These are phyloP conservation scores for Choreutis nemorana DNA, from an alignment of 2,888 invertebrate species.

Conservation along the genomic window DNA sequence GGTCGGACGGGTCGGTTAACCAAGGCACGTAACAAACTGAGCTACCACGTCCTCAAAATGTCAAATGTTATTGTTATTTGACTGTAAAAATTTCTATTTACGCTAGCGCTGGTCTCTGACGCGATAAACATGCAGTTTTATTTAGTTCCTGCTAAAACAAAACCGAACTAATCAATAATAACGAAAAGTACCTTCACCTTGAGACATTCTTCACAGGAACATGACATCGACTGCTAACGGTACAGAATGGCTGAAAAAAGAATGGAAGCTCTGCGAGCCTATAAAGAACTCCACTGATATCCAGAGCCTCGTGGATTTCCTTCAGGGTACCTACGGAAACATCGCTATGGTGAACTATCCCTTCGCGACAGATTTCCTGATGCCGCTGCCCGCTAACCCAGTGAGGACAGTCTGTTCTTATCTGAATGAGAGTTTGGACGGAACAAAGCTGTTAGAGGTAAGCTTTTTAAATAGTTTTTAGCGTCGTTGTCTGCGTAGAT, in stretches of 20 bases:
- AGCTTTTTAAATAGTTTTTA: too few species aligned
- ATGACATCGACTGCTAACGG: conserved; percentile 69
- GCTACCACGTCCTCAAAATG: too few species aligned
- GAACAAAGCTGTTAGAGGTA: conserved; percentile 61
- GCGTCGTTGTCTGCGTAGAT: too few species aligned
- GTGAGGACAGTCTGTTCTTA: conserved; percentile 71
- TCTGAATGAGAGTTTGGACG: conserved; percentile 47
- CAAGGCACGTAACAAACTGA: too few species aligned
- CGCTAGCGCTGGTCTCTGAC: too few species aligned
- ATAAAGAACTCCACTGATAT: conserved; percentile 58
- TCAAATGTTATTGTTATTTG: too few species aligned
- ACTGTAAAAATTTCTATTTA: too few species aligned
- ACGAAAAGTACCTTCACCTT: too few species aligned
- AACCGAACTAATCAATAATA: too few species aligned
- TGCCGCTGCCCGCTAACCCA: conserved; percentile 85
- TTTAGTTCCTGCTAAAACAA: too few species aligned
- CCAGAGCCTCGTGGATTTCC: conserved; percentile 70
- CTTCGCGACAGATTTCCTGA: conserved; percentile 83
- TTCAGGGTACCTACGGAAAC: conserved; percentile 76
- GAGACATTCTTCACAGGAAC: conserved; percentile 41
- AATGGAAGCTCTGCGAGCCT: conserved; percentile 80
- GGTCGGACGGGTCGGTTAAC: too few species aligned
- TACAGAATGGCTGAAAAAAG: conserved; percentile 70
- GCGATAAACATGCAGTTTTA: too few species aligned
- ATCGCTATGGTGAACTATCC: conserved; percentile 97